Conservation (phyloP, 1,140 invertebrate genomes). For the Zaprionus ghesquierei region DNA sequence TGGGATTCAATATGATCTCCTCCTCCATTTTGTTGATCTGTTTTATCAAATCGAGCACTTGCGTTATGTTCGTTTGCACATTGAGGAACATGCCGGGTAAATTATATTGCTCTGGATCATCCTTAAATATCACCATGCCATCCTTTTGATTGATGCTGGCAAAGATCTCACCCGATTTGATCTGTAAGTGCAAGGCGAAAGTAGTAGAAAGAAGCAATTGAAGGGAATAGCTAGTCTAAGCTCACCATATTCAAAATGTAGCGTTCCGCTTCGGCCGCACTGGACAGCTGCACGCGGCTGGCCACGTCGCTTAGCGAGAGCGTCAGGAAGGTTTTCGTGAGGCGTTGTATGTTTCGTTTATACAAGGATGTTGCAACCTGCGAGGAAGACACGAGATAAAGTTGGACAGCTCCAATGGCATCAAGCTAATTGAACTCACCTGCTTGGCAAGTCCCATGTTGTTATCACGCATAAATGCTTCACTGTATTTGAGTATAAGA, state of each 20-base stretch:
- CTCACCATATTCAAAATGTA: conserved; percentile 96
- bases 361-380: conserved; percentile 93
- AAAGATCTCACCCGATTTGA: conserved; percentile 98
- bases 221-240: not conserved
- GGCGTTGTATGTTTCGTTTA: conserved; percentile 97
- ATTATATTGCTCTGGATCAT: conserved; percentile 97
- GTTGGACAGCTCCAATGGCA: too few relatives aligned
- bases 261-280: conserved; percentile 94
- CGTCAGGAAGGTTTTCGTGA: conserved; percentile 98
- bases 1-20: conserved; percentile 95
- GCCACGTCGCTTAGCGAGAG: conserved; percentile 97
- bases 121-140: conserved; percentile 98
- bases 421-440: conserved; percentile 63
- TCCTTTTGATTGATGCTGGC: conserved; percentile 99
- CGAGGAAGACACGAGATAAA: conserved; percentile 39
- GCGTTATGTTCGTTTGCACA: conserved; percentile 93
- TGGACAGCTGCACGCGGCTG: conserved; percentile 92
- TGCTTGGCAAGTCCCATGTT: conserved; percentile 92
- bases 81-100: conserved; percentile 92
- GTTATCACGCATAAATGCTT: conserved; percentile 92
- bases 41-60: conserved; percentile 93
- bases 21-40: conserved; percentile 96
- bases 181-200: conserved; percentile 84
- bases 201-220: not conserved
- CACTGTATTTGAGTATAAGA: conserved; percentile 90